A percentile compares a stretch with the other conserved stretches of the same genome.
Conservation (phyloP, 1,140 invertebrate genomes). For the Capitella teleta region DNA sequence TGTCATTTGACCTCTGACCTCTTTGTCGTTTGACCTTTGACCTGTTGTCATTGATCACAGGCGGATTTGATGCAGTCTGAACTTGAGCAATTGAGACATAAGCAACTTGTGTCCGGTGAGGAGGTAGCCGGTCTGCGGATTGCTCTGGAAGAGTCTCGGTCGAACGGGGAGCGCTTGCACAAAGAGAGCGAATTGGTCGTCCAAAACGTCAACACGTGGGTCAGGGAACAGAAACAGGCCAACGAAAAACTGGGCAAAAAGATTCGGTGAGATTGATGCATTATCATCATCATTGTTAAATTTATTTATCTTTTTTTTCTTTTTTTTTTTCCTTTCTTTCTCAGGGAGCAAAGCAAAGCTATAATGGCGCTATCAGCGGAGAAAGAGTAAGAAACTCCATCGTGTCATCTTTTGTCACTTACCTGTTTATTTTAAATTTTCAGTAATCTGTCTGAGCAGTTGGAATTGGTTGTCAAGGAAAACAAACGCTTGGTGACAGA, state of each 20-base stretch:
- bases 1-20: no score
- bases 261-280: slow-evolving; percentile 22
- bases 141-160: slow-evolving; percentile 34
- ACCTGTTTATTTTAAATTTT: slow-evolving; percentile 3
- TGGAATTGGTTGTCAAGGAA: slow-evolving; percentile 28
- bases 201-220: slow-evolving; percentile 40
- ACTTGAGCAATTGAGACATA: slow-evolving; percentile 3
- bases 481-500: slow-evolving; percentile 31
- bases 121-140: slow-evolving; percentile 30
- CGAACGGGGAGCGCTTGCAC: slow-evolving; percentile 37
- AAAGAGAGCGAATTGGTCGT: slow-evolving; percentile 39
- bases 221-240: slow-evolving; percentile 38
- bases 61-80: slow-evolving; percentile 20
- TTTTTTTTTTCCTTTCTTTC: slow-evolving; percentile 4
- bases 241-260: slow-evolving; percentile 40
- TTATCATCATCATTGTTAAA: not conserved
- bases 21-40: no score
- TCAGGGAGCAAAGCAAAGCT: slow-evolving; percentile 35
- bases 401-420: no score
- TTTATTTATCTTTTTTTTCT: slow-evolving; percentile 2
- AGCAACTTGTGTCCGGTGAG: slow-evolving; percentile 25
- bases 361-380: slow-evolving; percentile 32
- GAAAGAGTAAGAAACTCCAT: slow-evolving; percentile 39
- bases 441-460: slow-evolving; percentile 31
- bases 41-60: not conserved